Base-by-base conservation (phyloP, 2,113 vertebrate species). In the Gymnorhina tibicen region DNA sequence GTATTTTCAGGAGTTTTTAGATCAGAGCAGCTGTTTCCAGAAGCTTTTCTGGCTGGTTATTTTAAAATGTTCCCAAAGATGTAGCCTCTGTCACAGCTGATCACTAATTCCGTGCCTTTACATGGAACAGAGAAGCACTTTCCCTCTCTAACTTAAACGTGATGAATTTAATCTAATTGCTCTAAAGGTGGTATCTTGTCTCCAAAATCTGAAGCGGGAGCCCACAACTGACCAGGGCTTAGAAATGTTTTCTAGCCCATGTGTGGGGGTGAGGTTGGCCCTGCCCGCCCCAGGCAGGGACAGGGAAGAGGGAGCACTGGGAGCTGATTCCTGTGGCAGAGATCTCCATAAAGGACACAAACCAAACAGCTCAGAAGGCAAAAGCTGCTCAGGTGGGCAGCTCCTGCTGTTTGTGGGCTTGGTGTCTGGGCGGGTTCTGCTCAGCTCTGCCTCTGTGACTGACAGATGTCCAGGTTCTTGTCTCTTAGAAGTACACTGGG, bases 401-500 rank as follows among this genome's bases (percentile, higher is more conserved):
- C 7, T 28, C 64, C 44, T 15, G 4, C 13, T 22, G 11, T 13
- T 42, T 6, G 1, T 8, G 33, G 18, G 3, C 3, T 32, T 4
- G 79, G 44, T 15, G 33, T 16, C 50, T 24, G 4, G 8, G 69
- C 3, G 3, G 46, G 27, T 6, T n/a, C 46, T 44, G 64, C 15
- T 35, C 41, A 30, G 32, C 67, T 13, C 46, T 62, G 55, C 55
- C 5, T 1, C 53, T 6, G 10, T 12, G n/a, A 3, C 27, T 1
- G 0, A 8, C 3, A 3, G 30, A 10, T 13, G 10, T 14, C 22
- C 8, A 3, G 20, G n/a, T 20, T 1, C 32, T 3, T 23, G 50
- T 52, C 56, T 2, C 49, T 20, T 7, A 7, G 37, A 11, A 32
- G 33, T 3, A 1, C 2, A 0, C 0, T 33, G 39, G 63, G 30